Conservation (phyloP, 2,797 vertebrate genomes). For the Pseudotriccus pelzelni region DNA sequence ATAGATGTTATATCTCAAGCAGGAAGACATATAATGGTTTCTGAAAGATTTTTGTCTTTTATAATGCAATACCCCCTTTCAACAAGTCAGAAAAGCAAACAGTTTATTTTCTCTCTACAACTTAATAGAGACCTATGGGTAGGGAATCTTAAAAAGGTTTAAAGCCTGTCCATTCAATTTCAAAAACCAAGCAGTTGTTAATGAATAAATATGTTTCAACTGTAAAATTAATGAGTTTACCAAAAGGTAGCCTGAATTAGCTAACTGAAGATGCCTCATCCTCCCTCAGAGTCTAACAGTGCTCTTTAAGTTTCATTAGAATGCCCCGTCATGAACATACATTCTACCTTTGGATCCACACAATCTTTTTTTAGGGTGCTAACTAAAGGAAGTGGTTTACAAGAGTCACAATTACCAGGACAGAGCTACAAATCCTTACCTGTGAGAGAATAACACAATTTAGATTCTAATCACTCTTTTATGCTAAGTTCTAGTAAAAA, state of each 20-base stretch:
- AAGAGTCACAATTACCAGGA: neutral
- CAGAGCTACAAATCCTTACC: neutral
- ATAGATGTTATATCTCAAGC: neutral
- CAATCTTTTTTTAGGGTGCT: neutral
- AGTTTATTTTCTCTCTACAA: neutral
- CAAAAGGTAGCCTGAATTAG: neutral
- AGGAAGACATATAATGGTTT: neutral
- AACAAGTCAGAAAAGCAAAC: neutral
- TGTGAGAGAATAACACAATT: neutral
- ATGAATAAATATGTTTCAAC: neutral
- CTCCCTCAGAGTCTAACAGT: neutral
- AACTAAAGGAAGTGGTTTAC: neutral
- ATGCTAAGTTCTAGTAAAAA: neutral
- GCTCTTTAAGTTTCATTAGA: neutral
- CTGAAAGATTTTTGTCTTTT: neutral
- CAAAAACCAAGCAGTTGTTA: neutral
- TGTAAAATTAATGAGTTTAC: neutral
- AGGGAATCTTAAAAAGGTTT: neutral
- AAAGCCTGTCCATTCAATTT: neutral
- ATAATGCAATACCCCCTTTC: neutral
- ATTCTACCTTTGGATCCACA: neutral
- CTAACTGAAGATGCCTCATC: neutral
- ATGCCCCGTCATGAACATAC: rapidly evolving
- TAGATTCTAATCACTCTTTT: neutral
- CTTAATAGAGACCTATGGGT: neutral